phyloP scores from a whole-genome alignment of 2,797 vertebrate genomes.

The Melanogrammus aeglefinus region DNA sequence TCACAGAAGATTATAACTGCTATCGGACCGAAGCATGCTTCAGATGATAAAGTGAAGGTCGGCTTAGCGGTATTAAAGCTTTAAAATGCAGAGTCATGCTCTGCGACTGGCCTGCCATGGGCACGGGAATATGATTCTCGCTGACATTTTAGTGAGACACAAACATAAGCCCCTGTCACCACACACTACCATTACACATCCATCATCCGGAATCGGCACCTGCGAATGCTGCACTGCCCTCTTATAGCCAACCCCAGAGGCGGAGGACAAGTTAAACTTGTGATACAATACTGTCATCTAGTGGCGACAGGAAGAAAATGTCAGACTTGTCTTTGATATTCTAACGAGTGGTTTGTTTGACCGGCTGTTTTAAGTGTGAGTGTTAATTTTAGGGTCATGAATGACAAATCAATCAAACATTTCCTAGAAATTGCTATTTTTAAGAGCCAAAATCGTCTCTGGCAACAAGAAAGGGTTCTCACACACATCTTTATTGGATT shows the following conservation, averaged over 20 bases:
- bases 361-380: neutral
- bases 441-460: no score
- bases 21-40: conserved; percentile 10
- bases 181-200: conserved; percentile 67
- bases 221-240: conserved; percentile 52
- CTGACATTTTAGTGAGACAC: conserved; percentile 67
- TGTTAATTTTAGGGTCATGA: neutral
- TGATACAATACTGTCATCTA: conserved; percentile 52
- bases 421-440: no score
- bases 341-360: neutral
- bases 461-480: no score
- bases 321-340: neutral
- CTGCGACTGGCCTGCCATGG: conserved; percentile 39
- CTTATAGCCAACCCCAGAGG: conserved; percentile 31
- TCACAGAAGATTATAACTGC: neutral
- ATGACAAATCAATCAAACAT: no score
- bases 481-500: no score
- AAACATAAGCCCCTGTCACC: conserved; percentile 72
- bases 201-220: conserved; percentile 65
- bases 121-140: conserved; percentile 59
- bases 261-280: conserved; percentile 22
- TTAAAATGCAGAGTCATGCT: conserved; percentile 46
- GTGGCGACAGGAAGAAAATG: conserved; percentile 20
- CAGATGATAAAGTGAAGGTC: conserved; percentile 39
- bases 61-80: conserved; percentile 41